Percentiles rank a stretch among this genome's conserved stretches.
These are phyloP conservation scores for Meloidogyne hapla DNA, from an alignment of 1,140 invertebrate genomes.

Conservation along the genomic window DNA sequence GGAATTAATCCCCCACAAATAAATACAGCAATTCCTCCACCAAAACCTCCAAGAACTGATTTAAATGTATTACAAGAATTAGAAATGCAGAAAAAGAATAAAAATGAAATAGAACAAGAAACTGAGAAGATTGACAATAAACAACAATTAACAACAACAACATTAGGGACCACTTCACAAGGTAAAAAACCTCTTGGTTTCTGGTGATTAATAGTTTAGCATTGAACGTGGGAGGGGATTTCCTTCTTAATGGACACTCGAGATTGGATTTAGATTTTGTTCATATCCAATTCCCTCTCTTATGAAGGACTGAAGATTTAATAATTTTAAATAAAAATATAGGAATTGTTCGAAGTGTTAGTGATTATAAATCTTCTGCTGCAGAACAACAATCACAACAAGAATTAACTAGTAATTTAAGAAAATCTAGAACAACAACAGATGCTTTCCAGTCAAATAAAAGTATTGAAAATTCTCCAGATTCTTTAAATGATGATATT, in stretches of 20 bases:
- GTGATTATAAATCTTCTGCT: slow-evolving; percentile 57
- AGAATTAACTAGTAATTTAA: slow-evolving; percentile 37
- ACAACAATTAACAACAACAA: neutral
- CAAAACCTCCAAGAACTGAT: slow-evolving; percentile 58
- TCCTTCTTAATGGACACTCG: too few species aligned
- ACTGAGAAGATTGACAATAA: slow-evolving; percentile 13
- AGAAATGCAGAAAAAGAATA: slow-evolving; percentile 28
- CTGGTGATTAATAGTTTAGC: too few species aligned
- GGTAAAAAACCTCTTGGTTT: too few species aligned
- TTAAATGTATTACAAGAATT: slow-evolving; percentile 44
- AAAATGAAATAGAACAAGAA: slow-evolving; percentile 12
- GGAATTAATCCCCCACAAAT: neutral
- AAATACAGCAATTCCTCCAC: slow-evolving; percentile 43
- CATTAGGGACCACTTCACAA: slow-evolving; percentile 15
- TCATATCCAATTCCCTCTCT: too few species aligned
- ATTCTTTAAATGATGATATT: slow-evolving; percentile 2
- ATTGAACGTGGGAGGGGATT: too few species aligned
- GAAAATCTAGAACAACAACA: slow-evolving; percentile 45
- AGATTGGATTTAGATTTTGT: too few species aligned
- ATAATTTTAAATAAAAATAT: too few species aligned
- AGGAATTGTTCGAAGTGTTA: slow-evolving; percentile 58
- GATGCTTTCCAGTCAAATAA: neutral
- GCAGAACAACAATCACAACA: slow-evolving; percentile 32
- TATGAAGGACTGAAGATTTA: too few species aligned
- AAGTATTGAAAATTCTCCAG: slow-evolving; percentile 5